phyloP scores from a whole-genome alignment of 2,888 invertebrate genomes.

The Sinopyrophorus schimmeli region DNA sequence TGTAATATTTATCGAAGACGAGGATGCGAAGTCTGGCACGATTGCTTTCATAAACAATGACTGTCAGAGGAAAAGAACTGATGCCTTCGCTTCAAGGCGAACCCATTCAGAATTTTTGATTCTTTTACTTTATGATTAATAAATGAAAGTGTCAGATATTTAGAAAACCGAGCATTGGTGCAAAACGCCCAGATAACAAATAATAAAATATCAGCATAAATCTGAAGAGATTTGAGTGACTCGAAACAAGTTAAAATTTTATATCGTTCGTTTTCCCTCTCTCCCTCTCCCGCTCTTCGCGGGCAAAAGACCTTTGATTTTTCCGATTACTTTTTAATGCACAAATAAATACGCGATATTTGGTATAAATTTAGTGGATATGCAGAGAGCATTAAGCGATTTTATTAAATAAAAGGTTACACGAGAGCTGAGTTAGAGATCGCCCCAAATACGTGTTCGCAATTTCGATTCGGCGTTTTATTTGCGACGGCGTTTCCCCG shows the following conservation, averaged over 20 bases:
- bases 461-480: conserved; percentile 31
- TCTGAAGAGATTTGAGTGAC: background rate
- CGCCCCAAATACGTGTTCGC: conserved; percentile 25
- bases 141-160: conserved; percentile 8
- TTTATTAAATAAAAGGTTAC: too few species aligned
- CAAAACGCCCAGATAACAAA: conserved; percentile 7
- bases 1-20: conserved; percentile 24
- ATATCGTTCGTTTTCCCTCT: too few species aligned
- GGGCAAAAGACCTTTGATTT: too few species aligned
- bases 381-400: too few species aligned
- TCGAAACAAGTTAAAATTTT: too few species aligned
- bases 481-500: conserved; percentile 27
- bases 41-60: conserved; percentile 37
- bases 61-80: conserved; percentile 5
- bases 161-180: conserved; percentile 3
- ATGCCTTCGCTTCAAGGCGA: background rate
- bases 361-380: too few species aligned
- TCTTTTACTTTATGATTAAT: conserved; percentile 17
- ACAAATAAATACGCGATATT: too few species aligned
- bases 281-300: too few species aligned
- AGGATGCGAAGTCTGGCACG: conserved; percentile 25
- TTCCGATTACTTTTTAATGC: too few species aligned
- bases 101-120: conserved; percentile 14
- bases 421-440: too few species aligned
- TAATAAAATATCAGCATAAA: conserved; percentile 2